Percentiles rank a stretch among this genome's conserved stretches.
Conservation (phyloP, 2,113 vertebrate species). For the Grus americana region DNA sequence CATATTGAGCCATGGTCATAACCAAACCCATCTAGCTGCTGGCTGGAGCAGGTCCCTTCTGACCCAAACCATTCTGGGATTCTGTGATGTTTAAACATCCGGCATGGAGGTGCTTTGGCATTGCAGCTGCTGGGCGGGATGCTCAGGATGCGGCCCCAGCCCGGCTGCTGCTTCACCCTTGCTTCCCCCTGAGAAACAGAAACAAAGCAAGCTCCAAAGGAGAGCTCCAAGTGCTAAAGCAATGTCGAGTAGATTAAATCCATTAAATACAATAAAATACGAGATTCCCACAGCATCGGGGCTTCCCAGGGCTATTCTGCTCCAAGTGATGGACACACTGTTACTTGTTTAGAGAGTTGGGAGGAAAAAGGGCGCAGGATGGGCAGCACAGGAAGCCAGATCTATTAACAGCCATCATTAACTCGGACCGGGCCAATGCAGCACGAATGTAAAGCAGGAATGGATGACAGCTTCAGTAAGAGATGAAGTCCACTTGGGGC, state of each 20-base stretch:
- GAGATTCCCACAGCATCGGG: neutral
- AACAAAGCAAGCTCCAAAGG: neutral
- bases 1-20: neutral
- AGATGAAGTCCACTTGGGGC: neutral
- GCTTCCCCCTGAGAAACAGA: neutral
- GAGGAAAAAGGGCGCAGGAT: neutral
- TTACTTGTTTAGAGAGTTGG: rapidly evolving
- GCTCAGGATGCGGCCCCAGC: rapidly evolving
- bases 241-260: neutral
- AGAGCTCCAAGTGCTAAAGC: neutral
- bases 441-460: neutral
- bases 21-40: neutral
- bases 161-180: neutral
- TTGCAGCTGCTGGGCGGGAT: neutral
- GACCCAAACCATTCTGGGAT: neutral
- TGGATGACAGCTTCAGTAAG: neutral
- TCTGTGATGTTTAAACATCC: neutral
- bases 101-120: neutral
- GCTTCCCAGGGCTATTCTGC: neutral
- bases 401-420: neutral
- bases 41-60: neutral
- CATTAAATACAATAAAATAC: neutral
- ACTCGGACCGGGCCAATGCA: neutral
- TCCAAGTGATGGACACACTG: neutral
- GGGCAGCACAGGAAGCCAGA: neutral